Percentiles rank a stretch among this genome's conserved stretches.
phyloP scores from a whole-genome alignment of 1,140 invertebrate species.

The Bombus breviceps region DNA sequence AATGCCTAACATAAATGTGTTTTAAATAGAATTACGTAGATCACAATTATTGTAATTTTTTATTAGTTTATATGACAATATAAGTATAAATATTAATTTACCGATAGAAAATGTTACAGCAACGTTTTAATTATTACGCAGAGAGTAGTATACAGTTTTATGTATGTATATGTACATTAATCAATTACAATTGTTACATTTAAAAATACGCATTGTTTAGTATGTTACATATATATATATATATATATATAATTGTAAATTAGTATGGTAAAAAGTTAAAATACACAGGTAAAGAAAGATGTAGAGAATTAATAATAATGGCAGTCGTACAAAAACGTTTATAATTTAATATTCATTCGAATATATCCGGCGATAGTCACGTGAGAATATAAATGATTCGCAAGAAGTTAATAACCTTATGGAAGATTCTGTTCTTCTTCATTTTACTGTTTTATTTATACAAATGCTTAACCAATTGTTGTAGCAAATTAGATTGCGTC shows the following conservation, averaged over 20 bases:
- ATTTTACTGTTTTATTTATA: neutral
- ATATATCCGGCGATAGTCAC: too few relatives aligned
- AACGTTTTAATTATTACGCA: slow-evolving; percentile 57
- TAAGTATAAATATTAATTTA: slow-evolving; percentile 69
- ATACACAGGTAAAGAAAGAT: slow-evolving; percentile 4
- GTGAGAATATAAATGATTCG: neutral
- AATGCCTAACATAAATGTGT: neutral
- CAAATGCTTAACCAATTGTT: neutral
- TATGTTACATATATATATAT: slow-evolving; percentile 70
- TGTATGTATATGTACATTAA: slow-evolving; percentile 59
- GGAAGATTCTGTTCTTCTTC: neutral
- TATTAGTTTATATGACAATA: slow-evolving; percentile 56
- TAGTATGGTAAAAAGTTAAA: slow-evolving; percentile 25
- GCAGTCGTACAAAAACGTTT: slow-evolving; percentile 35
- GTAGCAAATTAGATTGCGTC: neutral
- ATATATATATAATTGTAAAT: slow-evolving; percentile 63
- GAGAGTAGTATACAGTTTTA: slow-evolving; percentile 65
- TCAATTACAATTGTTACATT: slow-evolving; percentile 63
- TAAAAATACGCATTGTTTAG: slow-evolving; percentile 57
- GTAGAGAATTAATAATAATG: slow-evolving; percentile 31
- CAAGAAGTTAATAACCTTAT: neutral
- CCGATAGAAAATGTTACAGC: slow-evolving; percentile 72
- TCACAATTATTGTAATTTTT: slow-evolving; percentile 52
- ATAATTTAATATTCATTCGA: neutral
- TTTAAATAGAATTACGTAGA: neutral